Conservation (phyloP, 2,113 vertebrate genomes). For the Elanoides forficatus region DNA sequence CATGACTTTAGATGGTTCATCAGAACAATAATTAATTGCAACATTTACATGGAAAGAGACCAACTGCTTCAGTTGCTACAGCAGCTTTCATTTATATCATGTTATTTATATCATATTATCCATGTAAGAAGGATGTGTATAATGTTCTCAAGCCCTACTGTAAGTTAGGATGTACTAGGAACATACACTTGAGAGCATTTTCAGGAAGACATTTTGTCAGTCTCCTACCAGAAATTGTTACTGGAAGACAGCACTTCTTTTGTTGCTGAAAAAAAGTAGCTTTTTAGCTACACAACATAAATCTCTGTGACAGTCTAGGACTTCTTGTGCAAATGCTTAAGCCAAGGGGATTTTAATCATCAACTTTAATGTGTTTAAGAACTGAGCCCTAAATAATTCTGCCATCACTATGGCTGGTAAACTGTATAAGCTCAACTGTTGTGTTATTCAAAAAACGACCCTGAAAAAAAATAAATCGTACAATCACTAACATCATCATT, state of each 20-base stretch:
- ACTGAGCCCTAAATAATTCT: neutral
- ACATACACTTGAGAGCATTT: neutral
- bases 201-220: slow-evolving; percentile 12
- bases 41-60: neutral
- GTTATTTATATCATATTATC: slow-evolving; percentile 40
- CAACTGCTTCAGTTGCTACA: slow-evolving; percentile 24
- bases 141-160: neutral
- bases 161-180: slow-evolving; percentile 31
- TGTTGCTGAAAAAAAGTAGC: neutral
- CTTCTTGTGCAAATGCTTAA: neutral
- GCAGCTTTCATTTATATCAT: slow-evolving; percentile 19
- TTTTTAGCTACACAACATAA: neutral
- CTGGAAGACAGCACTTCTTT: slow-evolving; percentile 4
- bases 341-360: slow-evolving; percentile 27
- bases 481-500: neutral
- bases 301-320: neutral
- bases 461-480: neutral
- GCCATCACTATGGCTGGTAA: neutral
- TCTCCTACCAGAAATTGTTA: neutral
- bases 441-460: neutral
- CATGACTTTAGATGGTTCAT: neutral
- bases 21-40: neutral
- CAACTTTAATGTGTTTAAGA: neutral
- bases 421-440: neutral
- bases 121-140: neutral